Base-by-base conservation (phyloP, 2,797 vertebrate species). In the Sparus aurata region DNA sequence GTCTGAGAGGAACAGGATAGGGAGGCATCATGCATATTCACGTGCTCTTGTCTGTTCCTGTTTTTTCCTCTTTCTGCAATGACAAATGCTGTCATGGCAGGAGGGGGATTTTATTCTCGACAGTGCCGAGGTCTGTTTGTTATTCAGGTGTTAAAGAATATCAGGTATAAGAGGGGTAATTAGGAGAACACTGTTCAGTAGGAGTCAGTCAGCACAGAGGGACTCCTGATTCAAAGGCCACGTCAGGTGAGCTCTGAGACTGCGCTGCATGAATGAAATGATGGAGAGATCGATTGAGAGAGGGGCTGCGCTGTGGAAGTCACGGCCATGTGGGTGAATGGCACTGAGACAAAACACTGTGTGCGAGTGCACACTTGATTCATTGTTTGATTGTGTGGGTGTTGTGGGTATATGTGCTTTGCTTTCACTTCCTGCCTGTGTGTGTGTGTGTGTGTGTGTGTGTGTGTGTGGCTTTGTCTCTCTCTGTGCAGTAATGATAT, bases 401-500 rank as follows among this genome's bases (percentile, higher is more conserved):
- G 80, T 69, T 85, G 73, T 78, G 63, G 64, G 59, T 81, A 10
- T 80, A 34, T 63, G 47, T 82, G 60, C 80, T 83, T 79, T 71
- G 23, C 77, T 80, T 85, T 86, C 75, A 87, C 85, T 85, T 90
- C 83, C 89, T 81, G 18, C 73, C 3, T 73, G 6, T 50, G 46
- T 64, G 15, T 69, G 25, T 63, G 38, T 23, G 52, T 47, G 45
- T 79, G 58, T 30, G 57, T 68, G 58, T 70, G 23, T 49, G 34
- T 47, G 54, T 58, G 69, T 66, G 43, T 63, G 61, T 20, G 72
- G 52, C 79, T 91, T 76, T 91, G 82, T 77, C 62, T 77, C 45
- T 34, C 34, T 34, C 34, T 80, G 83, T 84, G 85, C 87, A 83
- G 82, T 93, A 91, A 92, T 92, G 86, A 92, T 91, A 93, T 93